Conservation (phyloP, 2,113 vertebrate genomes). For the Onychostoma macrolepis region DNA sequence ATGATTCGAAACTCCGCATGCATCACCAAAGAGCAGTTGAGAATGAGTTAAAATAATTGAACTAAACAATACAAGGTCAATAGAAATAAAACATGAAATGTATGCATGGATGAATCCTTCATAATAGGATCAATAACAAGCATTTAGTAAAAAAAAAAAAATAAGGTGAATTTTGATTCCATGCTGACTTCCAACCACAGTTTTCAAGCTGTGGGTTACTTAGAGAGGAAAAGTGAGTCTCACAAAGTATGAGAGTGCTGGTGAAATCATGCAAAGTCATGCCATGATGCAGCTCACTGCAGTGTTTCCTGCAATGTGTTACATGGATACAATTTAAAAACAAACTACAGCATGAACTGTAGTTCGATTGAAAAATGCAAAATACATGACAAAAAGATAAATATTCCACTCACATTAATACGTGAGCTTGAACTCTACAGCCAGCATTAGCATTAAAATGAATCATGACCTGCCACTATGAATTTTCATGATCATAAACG, state of each 20-base stretch:
- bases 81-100: neutral
- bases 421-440: neutral
- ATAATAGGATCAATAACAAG: neutral
- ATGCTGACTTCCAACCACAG: neutral
- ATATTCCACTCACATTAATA: neutral
- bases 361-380: neutral
- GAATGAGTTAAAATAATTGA: neutral
- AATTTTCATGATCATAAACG: neutral
- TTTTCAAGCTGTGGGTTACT: neutral
- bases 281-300: neutral
- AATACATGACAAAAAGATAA: neutral
- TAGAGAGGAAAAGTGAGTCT: neutral
- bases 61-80: no score
- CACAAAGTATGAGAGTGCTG: neutral
- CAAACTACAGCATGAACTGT: neutral
- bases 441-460: neutral
- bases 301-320: neutral
- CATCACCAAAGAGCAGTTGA: neutral
- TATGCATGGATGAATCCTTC: neutral
- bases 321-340: neutral
- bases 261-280: neutral
- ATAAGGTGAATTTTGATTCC: neutral
- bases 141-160: neutral
- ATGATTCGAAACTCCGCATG: fast-evolving
- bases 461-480: neutral